Evolutionary conservation across 2,888 invertebrate genomes (phyloP), one percentile per base, ranked within the genome.

Genomic region (Hyposoter dolosus): DNA sequence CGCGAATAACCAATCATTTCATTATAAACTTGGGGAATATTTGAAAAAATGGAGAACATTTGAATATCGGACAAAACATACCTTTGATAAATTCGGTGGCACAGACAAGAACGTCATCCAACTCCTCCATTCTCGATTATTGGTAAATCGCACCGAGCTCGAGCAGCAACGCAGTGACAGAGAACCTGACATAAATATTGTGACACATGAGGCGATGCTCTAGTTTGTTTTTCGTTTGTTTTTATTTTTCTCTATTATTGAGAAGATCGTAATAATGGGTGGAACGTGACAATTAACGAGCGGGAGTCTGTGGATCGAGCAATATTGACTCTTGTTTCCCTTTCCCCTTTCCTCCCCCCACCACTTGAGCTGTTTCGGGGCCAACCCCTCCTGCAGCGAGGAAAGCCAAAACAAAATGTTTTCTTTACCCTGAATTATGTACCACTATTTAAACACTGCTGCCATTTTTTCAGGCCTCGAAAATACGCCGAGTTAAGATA

Each of bases 21-120:
- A 40, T 43, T 68, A n/a, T n/a, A 15, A 12, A 28, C 23, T 12
- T 28, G 12, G 12, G 56, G 23, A 45, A 45, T n/a, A 12, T 17
- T 28, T 10, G n/a, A 12, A 40, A 19, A 53, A 56, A 63, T 17
- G 19, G 19, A 43, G 23, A 43, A 65, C 9, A 23, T 45, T 69
- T 28, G 40, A 23, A 56, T 28, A 76, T 9, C 12, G 15, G 71
- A 82, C 12, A 74, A 50, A 53, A 68, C 65, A 82, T 90, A 94
- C 94, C 93, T 92, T 92, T 93, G 81, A 94, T 92, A 84, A 94
- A 92, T 88, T 94, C 94, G 9, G 93, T 90, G 28, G 92, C 90
- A 45, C 91, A 92, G 32, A 93, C 89, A 65, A 93, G 85, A 84
- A 91, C 86, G 74, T 92, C 91, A 66, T 91, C 90, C 87, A 90